phyloP scores from a whole-genome alignment of 2,113 vertebrate genomes.

The Condylura cristata region DNA sequence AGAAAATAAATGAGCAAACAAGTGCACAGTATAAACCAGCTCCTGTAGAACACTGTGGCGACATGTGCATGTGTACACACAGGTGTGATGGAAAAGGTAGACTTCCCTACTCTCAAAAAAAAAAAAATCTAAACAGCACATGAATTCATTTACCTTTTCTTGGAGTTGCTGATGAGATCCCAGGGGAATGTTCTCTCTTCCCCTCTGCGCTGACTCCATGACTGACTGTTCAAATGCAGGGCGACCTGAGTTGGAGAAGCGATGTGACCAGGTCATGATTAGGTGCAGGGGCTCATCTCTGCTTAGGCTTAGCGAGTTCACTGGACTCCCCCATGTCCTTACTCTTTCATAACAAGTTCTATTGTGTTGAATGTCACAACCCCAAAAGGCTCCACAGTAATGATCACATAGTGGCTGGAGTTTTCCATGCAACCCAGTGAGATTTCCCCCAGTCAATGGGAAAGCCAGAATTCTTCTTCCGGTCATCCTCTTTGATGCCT shows the following conservation, averaged over 20 bases:
- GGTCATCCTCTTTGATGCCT: neutral
- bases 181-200: neutral
- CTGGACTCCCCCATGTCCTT: neutral
- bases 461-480: neutral
- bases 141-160: neutral
- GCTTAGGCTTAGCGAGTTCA: too few species aligned
- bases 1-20: neutral
- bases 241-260: neutral
- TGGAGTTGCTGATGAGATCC: neutral
- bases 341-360: neutral
- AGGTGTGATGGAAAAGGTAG: neutral
- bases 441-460: neutral
- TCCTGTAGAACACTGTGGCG: neutral
- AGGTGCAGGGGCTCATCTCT: neutral
- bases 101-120: neutral
- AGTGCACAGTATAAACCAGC: neutral
- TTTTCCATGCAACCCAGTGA: neutral
- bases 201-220: neutral
- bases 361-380: neutral
- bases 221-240: neutral
- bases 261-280: neutral
- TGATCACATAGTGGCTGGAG: neutral
- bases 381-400: neutral
- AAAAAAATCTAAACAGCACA: neutral
- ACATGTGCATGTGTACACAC: accelerated